A percentile compares a stretch with the other conserved stretches of the same genome.
These are phyloP conservation scores for Caenorhabditis zanzibari DNA, from an alignment of 2,888 invertebrate species.

Conservation along the genomic window DNA sequence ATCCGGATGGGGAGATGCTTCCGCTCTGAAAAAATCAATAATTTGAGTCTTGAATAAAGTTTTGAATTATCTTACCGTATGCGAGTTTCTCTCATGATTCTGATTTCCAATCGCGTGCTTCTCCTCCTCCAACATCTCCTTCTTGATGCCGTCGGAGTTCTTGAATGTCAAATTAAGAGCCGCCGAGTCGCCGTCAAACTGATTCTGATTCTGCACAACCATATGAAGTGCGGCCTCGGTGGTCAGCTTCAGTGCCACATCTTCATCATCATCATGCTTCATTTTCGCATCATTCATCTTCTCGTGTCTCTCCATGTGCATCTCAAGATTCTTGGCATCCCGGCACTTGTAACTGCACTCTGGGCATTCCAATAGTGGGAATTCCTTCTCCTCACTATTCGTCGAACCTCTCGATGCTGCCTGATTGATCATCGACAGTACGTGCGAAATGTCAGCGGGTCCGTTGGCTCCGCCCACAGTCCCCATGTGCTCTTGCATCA, in stretches of 20 bases:
- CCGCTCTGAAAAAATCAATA: constrained; percentile 75
- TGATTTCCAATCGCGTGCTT: constrained; percentile 62
- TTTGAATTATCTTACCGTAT: constrained; percentile 81
- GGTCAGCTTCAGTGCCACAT: constrained; percentile 75
- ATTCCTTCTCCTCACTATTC: constrained; percentile 40
- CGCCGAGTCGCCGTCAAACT: constrained; percentile 51
- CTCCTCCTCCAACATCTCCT: constrained; percentile 64
- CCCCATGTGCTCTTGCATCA: constrained; percentile 66
- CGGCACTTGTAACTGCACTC: constrained; percentile 71
- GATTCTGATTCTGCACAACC: constrained; percentile 71
- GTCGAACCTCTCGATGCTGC: constrained; percentile 8
- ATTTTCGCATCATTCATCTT: constrained; percentile 70
- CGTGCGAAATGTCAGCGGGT: constrained; percentile 46
- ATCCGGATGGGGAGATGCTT: constrained; percentile 78
- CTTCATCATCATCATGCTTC: constrained; percentile 69
- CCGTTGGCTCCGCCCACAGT: constrained; percentile 6
- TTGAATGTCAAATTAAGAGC: constrained; percentile 67
- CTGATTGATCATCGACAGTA: constrained; percentile 50
- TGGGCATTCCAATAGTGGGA: constrained; percentile 58
- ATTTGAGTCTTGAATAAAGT: no score
- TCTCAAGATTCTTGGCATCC: constrained; percentile 72
- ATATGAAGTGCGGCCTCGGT: constrained; percentile 77
- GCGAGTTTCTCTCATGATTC: constrained; percentile 76
- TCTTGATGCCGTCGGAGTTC: constrained; percentile 48
- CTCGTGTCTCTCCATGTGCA: constrained; percentile 75